Conservation (phyloP, 2,113 vertebrate species). For the Scatophagus argus region DNA sequence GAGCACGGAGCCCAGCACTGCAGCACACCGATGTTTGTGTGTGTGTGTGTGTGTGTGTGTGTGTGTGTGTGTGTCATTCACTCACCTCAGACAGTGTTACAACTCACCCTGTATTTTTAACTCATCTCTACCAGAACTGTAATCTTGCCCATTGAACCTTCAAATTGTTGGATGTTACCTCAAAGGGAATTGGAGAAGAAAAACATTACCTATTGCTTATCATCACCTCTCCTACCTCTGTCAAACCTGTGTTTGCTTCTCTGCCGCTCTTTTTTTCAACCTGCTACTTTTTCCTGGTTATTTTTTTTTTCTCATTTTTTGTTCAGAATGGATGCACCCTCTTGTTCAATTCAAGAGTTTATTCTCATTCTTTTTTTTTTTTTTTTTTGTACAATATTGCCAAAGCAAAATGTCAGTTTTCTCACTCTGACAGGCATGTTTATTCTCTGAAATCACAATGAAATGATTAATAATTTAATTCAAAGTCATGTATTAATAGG, state of each 20-base stretch:
- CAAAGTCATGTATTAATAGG: constrained; percentile 25
- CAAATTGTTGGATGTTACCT: constrained; percentile 80
- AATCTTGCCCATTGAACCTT: constrained; percentile 78
- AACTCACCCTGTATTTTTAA: constrained; percentile 77
- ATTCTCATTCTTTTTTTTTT: constrained; percentile 18
- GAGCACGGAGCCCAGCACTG: constrained; percentile 40
- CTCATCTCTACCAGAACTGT: constrained; percentile 73
- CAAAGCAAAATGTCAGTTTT: constrained; percentile 37
- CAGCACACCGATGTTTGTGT: constrained; percentile 58
- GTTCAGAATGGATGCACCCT: constrained; percentile 48
- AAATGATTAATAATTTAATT: constrained; percentile 40
- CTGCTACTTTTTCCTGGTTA: constrained; percentile 53
- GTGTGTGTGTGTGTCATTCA: constrained; percentile 63
- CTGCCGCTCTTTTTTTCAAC: constrained; percentile 49
- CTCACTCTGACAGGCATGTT: constrained; percentile 36
- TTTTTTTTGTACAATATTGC: constrained; percentile 20
- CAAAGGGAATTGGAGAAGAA: constrained; percentile 70
- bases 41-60: constrained; percentile 65
- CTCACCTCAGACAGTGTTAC: constrained; percentile 63
- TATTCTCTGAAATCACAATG: constrained; percentile 21
- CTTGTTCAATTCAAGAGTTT: constrained; percentile 42
- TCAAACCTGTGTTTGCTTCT: constrained; percentile 66
- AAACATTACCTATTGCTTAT: constrained; percentile 70
- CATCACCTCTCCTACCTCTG: constrained; percentile 63
- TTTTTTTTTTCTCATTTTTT: constrained; percentile 32